Evolutionary conservation across 2,113 vertebrate genomes (phyloP), one percentile per base, ranked within the genome.

Genomic region (Hyperoodon ampullatus): DNA sequence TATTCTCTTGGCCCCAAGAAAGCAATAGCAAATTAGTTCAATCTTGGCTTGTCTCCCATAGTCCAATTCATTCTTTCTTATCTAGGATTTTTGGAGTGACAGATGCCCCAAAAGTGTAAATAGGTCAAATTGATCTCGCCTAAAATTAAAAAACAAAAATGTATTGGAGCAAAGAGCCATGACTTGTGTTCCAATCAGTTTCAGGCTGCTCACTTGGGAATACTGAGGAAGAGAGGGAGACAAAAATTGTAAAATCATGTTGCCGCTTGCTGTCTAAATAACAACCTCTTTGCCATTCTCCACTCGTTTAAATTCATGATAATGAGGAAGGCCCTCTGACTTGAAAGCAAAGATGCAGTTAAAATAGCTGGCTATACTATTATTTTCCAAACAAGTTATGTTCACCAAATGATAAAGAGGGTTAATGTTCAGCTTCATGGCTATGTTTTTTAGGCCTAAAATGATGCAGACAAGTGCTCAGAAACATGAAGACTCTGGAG

Each of bases 111-210:
- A 78, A 61, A 74, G 96, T 93, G 60, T 81, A 92, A 97, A 91
- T 65, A 94, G 82, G 84, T 95, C 58, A 72, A 61, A 53, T 83
- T 96, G 90, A 82, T 95, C 97, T 87, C 93, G 92, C 30, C 50
- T 82, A 50, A 94, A 95, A 97, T 74, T 95, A 80, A 97, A 75
- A 96, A 93, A 33, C 28, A 16, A 94, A 96, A 97, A 65, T 30
- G 35, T 82, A 53, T 82, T 88, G 68, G 77, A 89, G 92, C 66
- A 83, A 85, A 94, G 33, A 68, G 44, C 75, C 70, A 91, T 63
- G 66, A 42, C 24, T 58, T 66, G 14, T 71, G 15, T 63, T 93
- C 39, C 42, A 68, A 0, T 92, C 30, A 68, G 60, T 72, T 89
- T 55, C 47, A 87, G 83, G 70, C 68, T 92, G 28, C 74, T 87